These are phyloP conservation scores for Xiphophorus maculatus DNA, from an alignment of 2,113 vertebrate species.

Conservation along the genomic window DNA sequence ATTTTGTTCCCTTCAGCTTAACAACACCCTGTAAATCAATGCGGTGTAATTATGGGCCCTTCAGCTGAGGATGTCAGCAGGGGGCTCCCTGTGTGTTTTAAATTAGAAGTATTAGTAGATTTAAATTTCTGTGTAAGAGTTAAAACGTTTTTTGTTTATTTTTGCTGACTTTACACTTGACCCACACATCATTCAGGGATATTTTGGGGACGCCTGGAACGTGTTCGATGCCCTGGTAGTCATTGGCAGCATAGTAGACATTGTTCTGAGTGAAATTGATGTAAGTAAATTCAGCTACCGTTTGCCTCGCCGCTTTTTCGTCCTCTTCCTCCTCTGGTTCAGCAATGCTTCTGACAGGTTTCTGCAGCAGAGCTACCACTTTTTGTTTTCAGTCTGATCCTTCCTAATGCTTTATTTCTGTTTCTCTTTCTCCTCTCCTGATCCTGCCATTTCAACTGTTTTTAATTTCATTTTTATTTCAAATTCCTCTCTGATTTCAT, in stretches of 20 bases:
- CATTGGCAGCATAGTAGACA: slow-evolving; percentile 99
- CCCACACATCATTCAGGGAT: slow-evolving; percentile 89
- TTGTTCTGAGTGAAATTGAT: slow-evolving; percentile 98
- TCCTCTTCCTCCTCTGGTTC: slow-evolving; percentile 26
- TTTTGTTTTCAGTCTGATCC: slow-evolving; percentile 28
- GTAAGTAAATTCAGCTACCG: slow-evolving; percentile 87
- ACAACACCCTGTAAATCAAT: background rate
- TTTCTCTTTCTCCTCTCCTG: slow-evolving; percentile 49
- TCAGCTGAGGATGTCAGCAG: slow-evolving; percentile 26
- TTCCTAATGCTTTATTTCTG: slow-evolving; percentile 48
- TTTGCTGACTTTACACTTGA: slow-evolving; percentile 31
- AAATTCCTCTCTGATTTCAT: slow-evolving; percentile 6
- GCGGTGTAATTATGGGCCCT: slow-evolving; percentile 17
- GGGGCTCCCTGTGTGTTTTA: slow-evolving; percentile 18
- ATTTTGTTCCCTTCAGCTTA: slow-evolving; percentile 6
- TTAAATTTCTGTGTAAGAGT: slow-evolving; percentile 22
- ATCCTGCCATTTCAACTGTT: slow-evolving; percentile 32
- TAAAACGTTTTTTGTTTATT: slow-evolving; percentile 23
- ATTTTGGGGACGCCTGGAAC: slow-evolving; percentile 99
- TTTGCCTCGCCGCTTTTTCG: slow-evolving; percentile 44
- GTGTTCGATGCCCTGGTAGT: slow-evolving; percentile 99
- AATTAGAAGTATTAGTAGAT: background rate
- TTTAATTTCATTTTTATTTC: background rate
- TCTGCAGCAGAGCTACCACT: slow-evolving; percentile 24
- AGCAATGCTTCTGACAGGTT: slow-evolving; percentile 11